Evolutionary conservation across 2,888 invertebrate genomes (phyloP), one percentile per base, ranked within the genome.

Genomic region (Nezara viridula): DNA sequence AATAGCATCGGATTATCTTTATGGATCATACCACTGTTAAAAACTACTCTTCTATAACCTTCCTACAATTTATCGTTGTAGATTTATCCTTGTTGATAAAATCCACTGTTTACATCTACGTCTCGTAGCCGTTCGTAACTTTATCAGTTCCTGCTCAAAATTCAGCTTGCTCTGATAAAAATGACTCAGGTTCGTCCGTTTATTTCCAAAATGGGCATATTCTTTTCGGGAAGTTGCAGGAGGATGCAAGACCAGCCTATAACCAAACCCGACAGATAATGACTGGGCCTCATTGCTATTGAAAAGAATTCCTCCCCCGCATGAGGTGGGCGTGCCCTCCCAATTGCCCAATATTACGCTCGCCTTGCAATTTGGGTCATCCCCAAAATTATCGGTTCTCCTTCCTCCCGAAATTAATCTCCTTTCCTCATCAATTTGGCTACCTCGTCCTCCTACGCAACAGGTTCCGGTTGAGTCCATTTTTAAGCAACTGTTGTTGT

Each of bases 321-420:
- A 60, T 4, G 60, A 10, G 12, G 60, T 60, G 60, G 60, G 60
- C 24, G 60, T 14, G 60, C 60, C n/a, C 27, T n/a, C 7, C 55
- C n/a, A 9, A 27, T 60, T 27, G 60, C 60, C 60, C 60, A 60
- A 60, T 27, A 60, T 60, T 60, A 60, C 60, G 9, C 60, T 60
- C 60, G n/a, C 60, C 60, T 27, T 27, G 27, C 60, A 60, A 60
- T 60, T 60, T 60, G 60, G 60, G 60, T 60, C 60, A 60, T 60
- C 60, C 60, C 60, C 60, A 0, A 60, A 60, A 60, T 60, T 60
- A 60, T 60, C 27, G 60, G 60, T 27, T 27, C 14, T 27, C 12
- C 27, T 60, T 60, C 60, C 60, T 60, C n/a, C 19, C 60, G 10
- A 60, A 60, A 60, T 60, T 60, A 27, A 60, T 60, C 60, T 60